These are phyloP conservation scores for Thunnus maccoyii DNA, from an alignment of 2,113 vertebrate species.

Conservation along the genomic window DNA sequence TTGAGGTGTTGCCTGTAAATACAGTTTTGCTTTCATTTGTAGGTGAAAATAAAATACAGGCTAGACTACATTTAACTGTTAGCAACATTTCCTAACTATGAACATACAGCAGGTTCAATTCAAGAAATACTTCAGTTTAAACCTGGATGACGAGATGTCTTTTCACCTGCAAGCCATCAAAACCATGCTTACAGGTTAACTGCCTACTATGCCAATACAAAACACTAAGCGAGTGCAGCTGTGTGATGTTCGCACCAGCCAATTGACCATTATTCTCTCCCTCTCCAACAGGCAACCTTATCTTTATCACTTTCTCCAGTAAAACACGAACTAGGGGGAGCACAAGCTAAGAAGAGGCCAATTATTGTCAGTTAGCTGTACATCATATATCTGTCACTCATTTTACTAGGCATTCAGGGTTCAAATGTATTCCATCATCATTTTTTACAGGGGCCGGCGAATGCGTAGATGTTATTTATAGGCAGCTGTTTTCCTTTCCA, in stretches of 20 bases:
- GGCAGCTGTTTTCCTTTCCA: slow-evolving; percentile 70
- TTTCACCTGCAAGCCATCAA: slow-evolving; percentile 4
- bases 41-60: not conserved
- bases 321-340: slow-evolving; percentile 34
- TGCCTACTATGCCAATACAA: not conserved
- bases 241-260: slow-evolving; percentile 2
- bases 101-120: not conserved
- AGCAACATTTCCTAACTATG: not conserved
- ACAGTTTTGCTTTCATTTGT: too few species aligned
- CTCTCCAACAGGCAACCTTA: slow-evolving; percentile 41
- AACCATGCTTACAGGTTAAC: not conserved
- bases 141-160: not conserved
- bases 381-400: slow-evolving; percentile 65
- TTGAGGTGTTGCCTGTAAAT: too few species aligned
- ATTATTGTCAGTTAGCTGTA: slow-evolving; percentile 71
- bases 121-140: not conserved
- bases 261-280: slow-evolving; percentile 21
- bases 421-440: slow-evolving; percentile 75
- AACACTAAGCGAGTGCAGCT: not conserved
- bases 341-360: slow-evolving; percentile 49
- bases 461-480: slow-evolving; percentile 80
- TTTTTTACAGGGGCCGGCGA: slow-evolving; percentile 74
- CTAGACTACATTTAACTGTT: not conserved
- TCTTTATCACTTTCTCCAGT: slow-evolving; percentile 42
- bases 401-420: slow-evolving; percentile 74